These are phyloP conservation scores for Holothuria leucospilota DNA, from an alignment of 53 echinoderm and acorn worm genomes.

Conservation along the genomic window DNA sequence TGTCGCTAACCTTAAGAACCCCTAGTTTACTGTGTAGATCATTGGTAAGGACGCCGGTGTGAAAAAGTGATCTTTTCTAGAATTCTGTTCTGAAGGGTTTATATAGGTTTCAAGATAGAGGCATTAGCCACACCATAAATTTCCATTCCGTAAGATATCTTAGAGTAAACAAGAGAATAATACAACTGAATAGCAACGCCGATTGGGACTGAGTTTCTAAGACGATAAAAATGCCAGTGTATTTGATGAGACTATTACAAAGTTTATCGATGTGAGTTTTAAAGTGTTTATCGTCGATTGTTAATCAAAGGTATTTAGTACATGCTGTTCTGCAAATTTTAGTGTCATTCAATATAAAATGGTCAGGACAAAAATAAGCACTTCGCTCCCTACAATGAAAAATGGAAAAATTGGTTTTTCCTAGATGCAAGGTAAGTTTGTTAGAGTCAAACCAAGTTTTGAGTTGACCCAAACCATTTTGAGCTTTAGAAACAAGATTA, in stretches of 20 bases:
- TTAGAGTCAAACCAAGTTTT: constrained; percentile 15
- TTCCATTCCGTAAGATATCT: background rate
- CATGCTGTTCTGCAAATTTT: background rate
- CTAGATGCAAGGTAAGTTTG: constrained; percentile 11
- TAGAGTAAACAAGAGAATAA: constrained; percentile 10
- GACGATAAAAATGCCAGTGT: background rate
- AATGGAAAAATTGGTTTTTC: background rate
- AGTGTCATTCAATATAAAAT: constrained; percentile 11
- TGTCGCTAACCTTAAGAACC: too few species aligned
- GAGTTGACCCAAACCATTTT: background rate
- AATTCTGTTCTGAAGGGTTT: background rate
- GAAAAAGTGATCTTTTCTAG: background rate
- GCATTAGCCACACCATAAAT: background rate
- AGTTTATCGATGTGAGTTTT: too few species aligned
- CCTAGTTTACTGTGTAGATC: too few species aligned
- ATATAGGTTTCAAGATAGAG: background rate
- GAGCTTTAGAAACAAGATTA: background rate
- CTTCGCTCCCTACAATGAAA: background rate
- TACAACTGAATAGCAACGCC: constrained; percentile 1
- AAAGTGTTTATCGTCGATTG: too few species aligned
- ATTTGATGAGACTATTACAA: background rate
- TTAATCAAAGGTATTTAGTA: too few species aligned
- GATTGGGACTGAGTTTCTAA: background rate
- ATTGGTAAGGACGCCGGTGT: background rate
- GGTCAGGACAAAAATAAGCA: constrained; percentile 4